These are phyloP conservation scores for Lutjanus argentimaculatus DNA, from an alignment of 2,797 vertebrate genomes.

Conservation along the genomic window DNA sequence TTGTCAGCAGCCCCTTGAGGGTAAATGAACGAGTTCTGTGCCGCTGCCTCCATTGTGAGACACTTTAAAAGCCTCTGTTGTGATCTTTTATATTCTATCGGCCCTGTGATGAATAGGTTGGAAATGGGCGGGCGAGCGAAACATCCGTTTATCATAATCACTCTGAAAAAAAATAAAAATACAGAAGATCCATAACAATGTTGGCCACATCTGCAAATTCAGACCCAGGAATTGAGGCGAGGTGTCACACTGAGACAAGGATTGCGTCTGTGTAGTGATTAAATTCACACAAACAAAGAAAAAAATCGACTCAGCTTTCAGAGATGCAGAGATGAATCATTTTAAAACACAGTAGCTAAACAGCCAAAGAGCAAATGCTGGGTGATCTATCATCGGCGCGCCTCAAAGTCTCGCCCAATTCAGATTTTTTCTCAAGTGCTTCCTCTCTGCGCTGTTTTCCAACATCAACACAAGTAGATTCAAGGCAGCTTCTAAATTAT, in stretches of 20 bases:
- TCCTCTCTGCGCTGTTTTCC: conserved; percentile 15
- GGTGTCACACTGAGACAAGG: conserved; percentile 48
- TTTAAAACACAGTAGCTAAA: conserved; percentile 47
- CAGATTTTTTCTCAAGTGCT: conserved; percentile 6
- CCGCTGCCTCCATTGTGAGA: conserved; percentile 19
- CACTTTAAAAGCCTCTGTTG: conserved; percentile 39
- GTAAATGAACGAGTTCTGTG: conserved; percentile 21
- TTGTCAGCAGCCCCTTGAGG: conserved; percentile 38
- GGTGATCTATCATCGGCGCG: conserved; percentile 37
- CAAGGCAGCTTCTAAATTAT: neutral
- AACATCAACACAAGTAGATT: neutral
- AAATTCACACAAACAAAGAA: conserved; percentile 50
- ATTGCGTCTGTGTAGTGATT: conserved; percentile 47
- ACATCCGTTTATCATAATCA: conserved; percentile 71
- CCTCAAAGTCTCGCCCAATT: conserved; percentile 12
- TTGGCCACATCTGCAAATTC: conserved; percentile 59
- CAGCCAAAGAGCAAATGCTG: conserved; percentile 32
- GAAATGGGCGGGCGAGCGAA: conserved; percentile 36
- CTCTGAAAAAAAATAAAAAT: conserved; percentile 27
- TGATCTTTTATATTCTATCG: conserved; percentile 49
- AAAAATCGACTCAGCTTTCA: conserved; percentile 40
- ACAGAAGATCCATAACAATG: conserved; percentile 55
- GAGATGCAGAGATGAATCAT: conserved; percentile 48
- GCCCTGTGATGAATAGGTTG: conserved; percentile 49
- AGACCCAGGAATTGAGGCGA: conserved; percentile 54